phyloP scores from a whole-genome alignment of 2,797 vertebrate genomes.

The Malacoraja senta region DNA sequence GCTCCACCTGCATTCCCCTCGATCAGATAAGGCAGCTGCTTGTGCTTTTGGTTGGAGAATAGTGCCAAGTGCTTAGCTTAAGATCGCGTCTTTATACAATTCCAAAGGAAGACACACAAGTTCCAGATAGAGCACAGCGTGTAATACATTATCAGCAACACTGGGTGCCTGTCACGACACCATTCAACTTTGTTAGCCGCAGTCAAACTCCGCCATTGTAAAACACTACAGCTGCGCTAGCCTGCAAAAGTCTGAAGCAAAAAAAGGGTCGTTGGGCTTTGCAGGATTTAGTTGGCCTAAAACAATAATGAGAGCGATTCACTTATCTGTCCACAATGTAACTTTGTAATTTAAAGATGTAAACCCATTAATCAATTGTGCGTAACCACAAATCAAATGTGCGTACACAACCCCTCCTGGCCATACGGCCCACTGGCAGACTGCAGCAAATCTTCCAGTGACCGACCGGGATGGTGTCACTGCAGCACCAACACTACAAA shows the following conservation, averaged over 20 bases:
- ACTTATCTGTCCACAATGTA: neutral
- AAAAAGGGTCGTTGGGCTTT: neutral
- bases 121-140: neutral
- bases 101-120: neutral
- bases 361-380: neutral
- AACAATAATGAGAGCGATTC: neutral
- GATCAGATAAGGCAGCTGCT: neutral
- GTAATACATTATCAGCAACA: slow-evolving; percentile 1
- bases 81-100: neutral
- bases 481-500: neutral
- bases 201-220: neutral
- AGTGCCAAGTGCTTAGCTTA: neutral
- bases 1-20: neutral
- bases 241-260: neutral
- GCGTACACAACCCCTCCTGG: neutral
- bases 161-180: too few species aligned
- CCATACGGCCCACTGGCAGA: neutral
- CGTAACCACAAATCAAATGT: neutral
- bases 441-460: neutral
- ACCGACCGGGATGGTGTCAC: neutral
- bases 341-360: slow-evolving; percentile 18
- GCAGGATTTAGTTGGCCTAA: slow-evolving; percentile 20
- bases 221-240: neutral
- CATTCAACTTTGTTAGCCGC: neutral
- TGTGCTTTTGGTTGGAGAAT: neutral